These are phyloP conservation scores for Micrasema longulum DNA, from an alignment of 1,140 invertebrate species.

Conservation along the genomic window DNA sequence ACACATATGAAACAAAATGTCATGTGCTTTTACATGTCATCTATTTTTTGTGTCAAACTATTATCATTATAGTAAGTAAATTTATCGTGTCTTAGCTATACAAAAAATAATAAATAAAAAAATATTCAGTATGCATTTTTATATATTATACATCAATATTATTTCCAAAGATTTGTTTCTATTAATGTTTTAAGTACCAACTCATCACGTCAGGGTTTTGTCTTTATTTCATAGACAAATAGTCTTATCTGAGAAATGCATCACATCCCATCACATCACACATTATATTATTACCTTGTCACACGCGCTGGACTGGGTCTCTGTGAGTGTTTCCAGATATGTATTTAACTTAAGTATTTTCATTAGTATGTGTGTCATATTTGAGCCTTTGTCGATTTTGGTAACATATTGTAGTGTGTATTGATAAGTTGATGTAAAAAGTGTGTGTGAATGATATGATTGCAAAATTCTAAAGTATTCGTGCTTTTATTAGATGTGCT, in stretches of 20 bases:
- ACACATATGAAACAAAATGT: slow-evolving; percentile 55
- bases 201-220: slow-evolving; percentile 53
- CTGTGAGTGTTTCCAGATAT: slow-evolving; percentile 46
- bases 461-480: slow-evolving; percentile 53
- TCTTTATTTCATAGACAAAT: slow-evolving; percentile 47
- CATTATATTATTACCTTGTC: too few relatives aligned
- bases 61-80: slow-evolving; percentile 54
- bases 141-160: slow-evolving; percentile 51
- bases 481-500: slow-evolving; percentile 34
- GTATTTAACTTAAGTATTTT: slow-evolving; percentile 53
- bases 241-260: slow-evolving; percentile 24
- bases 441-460: slow-evolving; percentile 31
- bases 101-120: slow-evolving; percentile 47
- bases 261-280: slow-evolving; percentile 2
- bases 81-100: slow-evolving; percentile 56
- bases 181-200: slow-evolving; percentile 52
- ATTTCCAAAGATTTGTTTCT: slow-evolving; percentile 55
- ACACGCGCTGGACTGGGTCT: slow-evolving; percentile 23
- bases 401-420: slow-evolving; percentile 40
- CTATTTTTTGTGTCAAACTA: slow-evolving; percentile 57
- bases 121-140: slow-evolving; percentile 54
- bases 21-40: slow-evolving; percentile 57
- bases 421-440: slow-evolving; percentile 40
- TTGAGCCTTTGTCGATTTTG: slow-evolving; percentile 52
- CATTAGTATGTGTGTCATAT: slow-evolving; percentile 52